Evolutionary conservation across 2,113 vertebrate species (phyloP), one percentile per base, ranked within the genome.

Genomic region (Crotalus viridis): DNA sequence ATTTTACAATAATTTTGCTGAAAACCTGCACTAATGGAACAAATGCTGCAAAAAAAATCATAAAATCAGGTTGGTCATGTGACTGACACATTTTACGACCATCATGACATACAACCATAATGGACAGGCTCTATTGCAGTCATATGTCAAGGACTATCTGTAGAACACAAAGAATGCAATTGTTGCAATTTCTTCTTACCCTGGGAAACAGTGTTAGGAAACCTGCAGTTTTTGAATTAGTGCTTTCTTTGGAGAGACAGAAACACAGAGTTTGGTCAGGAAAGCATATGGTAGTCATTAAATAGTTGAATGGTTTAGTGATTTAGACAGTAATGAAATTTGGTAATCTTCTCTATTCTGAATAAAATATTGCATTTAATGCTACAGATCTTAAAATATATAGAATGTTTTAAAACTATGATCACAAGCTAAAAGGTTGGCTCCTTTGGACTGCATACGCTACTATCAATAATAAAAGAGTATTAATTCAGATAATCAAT

Each of bases 301-400:
- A 19, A 22, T 90, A 92, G 43, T 87, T 91, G 91, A 81, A 13
- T 87, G 9, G 1, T 0, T 0, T 22, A 54, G 39, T 95, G 59
- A 91, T 88, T 85, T 94, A 91, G 57, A 52, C 0, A 1, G 39
- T 92, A 86, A 92, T 74, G 56, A 24, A 86, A 92, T 93, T 59
- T 21, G 0, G 46, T 95, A 81, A 87, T 88, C 64, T 0, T 0
- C 89, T 24, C 0, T 46, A 88, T 88, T 90, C 28, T 89, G 92
- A 93, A 4, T 6, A 57, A 28, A 52, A 33, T 33, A 81, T 81
- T 33, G 17, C n/a, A 81, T 81, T 81, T 81, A 81, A 33, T 81
- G 69, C 2, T 19, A 17, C n/a, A 39, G 69, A n/a, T 81, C 13
- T 81, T 81, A 81, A 81, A 81, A 81, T 17, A 19, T 81, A 81